Evolutionary conservation across 2,797 vertebrate species (phyloP).

Genomic region (Amblyraja radiata): DNA sequence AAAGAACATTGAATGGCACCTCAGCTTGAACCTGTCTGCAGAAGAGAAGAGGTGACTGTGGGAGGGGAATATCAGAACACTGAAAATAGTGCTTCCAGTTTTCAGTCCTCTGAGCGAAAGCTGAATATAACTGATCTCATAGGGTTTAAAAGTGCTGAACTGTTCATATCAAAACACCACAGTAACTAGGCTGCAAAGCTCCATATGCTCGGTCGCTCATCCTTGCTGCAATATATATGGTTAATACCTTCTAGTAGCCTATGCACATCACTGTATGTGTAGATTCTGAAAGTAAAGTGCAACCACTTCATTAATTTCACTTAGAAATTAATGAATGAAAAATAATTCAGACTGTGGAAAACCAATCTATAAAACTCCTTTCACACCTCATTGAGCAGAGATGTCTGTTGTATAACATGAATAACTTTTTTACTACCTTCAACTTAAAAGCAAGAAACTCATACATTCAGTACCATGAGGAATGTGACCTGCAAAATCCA

Average conservation of each 20-base stretch:
- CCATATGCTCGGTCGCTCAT: neutral
- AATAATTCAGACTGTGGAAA: neutral
- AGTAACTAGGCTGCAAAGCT: neutral
- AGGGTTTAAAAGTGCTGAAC: neutral
- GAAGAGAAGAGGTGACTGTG: neutral
- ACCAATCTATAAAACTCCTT: neutral
- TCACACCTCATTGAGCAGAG: neutral
- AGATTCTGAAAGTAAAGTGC: neutral
- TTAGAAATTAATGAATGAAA: conserved; percentile 23
- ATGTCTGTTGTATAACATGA: neutral
- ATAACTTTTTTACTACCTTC: neutral
- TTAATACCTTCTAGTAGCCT: neutral
- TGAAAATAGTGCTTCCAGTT: neutral
- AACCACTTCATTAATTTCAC: neutral
- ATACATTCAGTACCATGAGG: neutral
- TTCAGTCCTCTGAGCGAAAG: neutral
- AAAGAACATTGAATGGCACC: neutral
- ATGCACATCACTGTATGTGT: too few relatives aligned
- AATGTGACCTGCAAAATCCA: neutral
- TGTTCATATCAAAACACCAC: neutral
- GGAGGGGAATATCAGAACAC: neutral
- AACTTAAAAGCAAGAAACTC: neutral
- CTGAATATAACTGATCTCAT: neutral
- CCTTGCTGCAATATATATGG: neutral
- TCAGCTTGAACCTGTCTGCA: neutral